Conservation (phyloP, 2,113 vertebrate genomes). For the Passer montanus region DNA sequence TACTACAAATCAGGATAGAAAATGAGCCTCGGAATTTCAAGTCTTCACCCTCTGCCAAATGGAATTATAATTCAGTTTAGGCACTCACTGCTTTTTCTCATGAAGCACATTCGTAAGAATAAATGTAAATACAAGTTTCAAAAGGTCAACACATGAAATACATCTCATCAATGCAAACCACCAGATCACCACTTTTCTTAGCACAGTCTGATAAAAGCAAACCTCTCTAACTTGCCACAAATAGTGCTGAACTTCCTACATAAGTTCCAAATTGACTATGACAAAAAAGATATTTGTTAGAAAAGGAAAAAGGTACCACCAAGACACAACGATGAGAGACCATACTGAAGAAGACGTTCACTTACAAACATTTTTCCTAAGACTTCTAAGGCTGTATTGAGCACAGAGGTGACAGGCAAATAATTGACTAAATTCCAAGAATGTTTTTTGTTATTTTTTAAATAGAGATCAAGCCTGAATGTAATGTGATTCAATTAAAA, state of each 20-base stretch:
- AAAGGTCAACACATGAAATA: neutral
- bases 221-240: neutral
- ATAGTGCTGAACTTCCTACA: neutral
- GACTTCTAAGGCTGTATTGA: neutral
- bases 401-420: neutral
- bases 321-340: neutral
- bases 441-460: neutral
- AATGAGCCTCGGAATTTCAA: neutral
- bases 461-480: neutral
- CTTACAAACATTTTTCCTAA: neutral
- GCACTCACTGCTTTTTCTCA: neutral
- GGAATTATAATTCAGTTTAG: neutral
- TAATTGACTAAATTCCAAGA: neutral
- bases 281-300: neutral
- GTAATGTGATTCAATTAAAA: neutral
- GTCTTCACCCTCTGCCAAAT: neutral
- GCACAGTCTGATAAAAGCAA: neutral
- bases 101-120: neutral
- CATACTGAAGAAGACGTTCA: neutral
- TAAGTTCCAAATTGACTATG: neutral
- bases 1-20: neutral
- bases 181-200: neutral
- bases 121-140: neutral
- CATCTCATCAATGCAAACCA: neutral
- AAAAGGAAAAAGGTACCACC: neutral